Evolutionary conservation across 1,140 invertebrate genomes (phyloP), one percentile per base, ranked within the genome.

Genomic region (Brachystomella parvula): DNA sequence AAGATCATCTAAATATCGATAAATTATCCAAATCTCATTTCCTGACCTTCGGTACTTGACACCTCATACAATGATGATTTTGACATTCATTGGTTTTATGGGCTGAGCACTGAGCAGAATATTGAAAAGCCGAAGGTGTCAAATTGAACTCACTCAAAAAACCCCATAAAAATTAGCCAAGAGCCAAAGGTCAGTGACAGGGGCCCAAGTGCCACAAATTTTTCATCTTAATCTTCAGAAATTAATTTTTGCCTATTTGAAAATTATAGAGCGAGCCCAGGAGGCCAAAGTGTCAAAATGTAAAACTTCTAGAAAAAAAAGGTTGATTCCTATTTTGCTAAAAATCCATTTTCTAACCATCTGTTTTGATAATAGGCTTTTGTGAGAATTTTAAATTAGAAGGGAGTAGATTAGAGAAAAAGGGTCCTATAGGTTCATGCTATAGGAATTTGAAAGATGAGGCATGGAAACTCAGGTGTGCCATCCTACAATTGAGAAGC

Each of bases 391-490:
- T 53, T 53, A 53, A 53, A 53, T 53, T 53, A 53, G 21, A 53
- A 53, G 24, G 12, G 49, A 53, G 9, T 6, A 53, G 15, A n/a
- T n/a, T n/a, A 53, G 49, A 53, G 15, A 53, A 9, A 53, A 53
- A 26, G 49, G 24, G 15, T 53, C 49, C n/a, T n/a, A n/a, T n/a
- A n/a, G n/a, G n/a, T n/a, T n/a, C n/a, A n/a, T n/a, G n/a, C n/a
- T 53, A 53, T 53, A 19, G 49, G 49, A 53, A 53, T 53, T 15
- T 53, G 12, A 17, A 26, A 24, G 49, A 26, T 39, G 39, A n/a
- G 39, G 39, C 9, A 44, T 44, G 39, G n/a, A n/a, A 44, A n/a
- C 31, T 67, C 66, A 62, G 62, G 66, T 68, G 66, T 64, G 62
- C 66, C n/a, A 49, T 44, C 47, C 39, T n/a, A 12, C 39, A 39